A percentile compares a stretch with the other conserved stretches of the same genome.
These are phyloP conservation scores for Stichopus horrens DNA, from an alignment of 53 echinoderm and acorn worm species.

Conservation along the genomic window DNA sequence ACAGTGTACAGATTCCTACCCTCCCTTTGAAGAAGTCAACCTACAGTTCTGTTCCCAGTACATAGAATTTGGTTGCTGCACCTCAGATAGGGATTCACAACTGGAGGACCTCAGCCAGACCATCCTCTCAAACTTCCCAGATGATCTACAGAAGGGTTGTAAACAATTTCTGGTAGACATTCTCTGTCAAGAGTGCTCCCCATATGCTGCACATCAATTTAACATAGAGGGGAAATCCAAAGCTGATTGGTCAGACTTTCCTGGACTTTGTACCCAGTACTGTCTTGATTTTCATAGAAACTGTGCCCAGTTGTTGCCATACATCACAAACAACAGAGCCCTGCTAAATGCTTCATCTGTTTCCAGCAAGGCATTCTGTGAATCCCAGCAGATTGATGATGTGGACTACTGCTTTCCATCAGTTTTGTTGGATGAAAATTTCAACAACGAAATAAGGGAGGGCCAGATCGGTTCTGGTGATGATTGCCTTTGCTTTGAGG, in stretches of 20 bases:
- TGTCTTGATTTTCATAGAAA: slow-evolving; percentile 70
- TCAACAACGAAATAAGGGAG: slow-evolving; percentile 61
- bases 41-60: slow-evolving; percentile 69
- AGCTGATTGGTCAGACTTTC: slow-evolving; percentile 57
- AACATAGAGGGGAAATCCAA: slow-evolving; percentile 66
- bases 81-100: slow-evolving; percentile 52
- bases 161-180: slow-evolving; percentile 70
- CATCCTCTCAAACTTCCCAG: slow-evolving; percentile 33
- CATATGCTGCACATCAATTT: slow-evolving; percentile 86
- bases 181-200: slow-evolving; percentile 93
- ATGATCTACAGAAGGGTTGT: slow-evolving; percentile 45
- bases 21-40: slow-evolving; percentile 63
- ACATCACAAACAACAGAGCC: slow-evolving; percentile 57
- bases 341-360: slow-evolving; percentile 46
- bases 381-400: slow-evolving; percentile 61
- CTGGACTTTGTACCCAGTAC: slow-evolving; percentile 79
- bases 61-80: slow-evolving; percentile 78
- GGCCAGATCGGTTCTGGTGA: slow-evolving; percentile 65
- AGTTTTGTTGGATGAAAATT: slow-evolving; percentile 58
- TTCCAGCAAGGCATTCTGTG: slow-evolving; percentile 66
- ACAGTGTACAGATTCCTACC: slow-evolving; percentile 83
- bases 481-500: slow-evolving; percentile 86
- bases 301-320: slow-evolving; percentile 67
- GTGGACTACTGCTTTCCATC: slow-evolving; percentile 88
- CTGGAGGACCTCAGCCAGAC: slow-evolving; percentile 32